These are phyloP conservation scores for Daphoenositta chrysoptera DNA, from an alignment of 2,113 vertebrate genomes.

Conservation along the genomic window DNA sequence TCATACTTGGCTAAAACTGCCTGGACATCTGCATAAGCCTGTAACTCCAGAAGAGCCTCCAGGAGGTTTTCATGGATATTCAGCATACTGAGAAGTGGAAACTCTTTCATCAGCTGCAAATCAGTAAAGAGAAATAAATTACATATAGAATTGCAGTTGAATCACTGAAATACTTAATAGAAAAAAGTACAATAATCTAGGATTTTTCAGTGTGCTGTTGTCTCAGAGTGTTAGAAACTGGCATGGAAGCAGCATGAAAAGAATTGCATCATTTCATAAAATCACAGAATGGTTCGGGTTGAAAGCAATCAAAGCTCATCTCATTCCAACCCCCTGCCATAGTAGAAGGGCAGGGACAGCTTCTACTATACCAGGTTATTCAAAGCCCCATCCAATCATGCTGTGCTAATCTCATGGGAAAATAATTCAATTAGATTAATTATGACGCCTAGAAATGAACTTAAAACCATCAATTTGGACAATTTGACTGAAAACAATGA, in stretches of 20 bases:
- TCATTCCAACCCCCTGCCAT: neutral
- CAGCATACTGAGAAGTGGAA: constrained; percentile 95
- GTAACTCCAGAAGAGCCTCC: constrained; percentile 94
- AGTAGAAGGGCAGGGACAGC: neutral
- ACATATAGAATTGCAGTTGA: neutral
- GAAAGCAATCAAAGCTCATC: neutral
- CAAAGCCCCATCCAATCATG: neutral
- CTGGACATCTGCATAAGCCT: constrained; percentile 98
- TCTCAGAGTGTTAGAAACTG: neutral
- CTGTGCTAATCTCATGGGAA: neutral
- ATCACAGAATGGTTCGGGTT: neutral
- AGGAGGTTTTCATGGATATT: constrained; percentile 99
- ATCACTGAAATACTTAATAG: neutral
- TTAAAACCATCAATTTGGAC: neutral
- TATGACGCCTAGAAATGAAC: neutral
- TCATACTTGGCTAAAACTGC: constrained; percentile 98
- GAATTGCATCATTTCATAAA: neutral
- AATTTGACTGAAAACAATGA: neutral
- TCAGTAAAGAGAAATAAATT: constrained; percentile 8
- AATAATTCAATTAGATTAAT: neutral
- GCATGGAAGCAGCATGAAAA: neutral
- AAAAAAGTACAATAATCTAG: neutral
- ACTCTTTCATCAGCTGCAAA: constrained; percentile 96
- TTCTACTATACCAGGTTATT: neutral
- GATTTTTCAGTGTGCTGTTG: neutral